Base-by-base conservation (phyloP, 2,113 vertebrate genomes). In the Xyrauchen texanus region DNA sequence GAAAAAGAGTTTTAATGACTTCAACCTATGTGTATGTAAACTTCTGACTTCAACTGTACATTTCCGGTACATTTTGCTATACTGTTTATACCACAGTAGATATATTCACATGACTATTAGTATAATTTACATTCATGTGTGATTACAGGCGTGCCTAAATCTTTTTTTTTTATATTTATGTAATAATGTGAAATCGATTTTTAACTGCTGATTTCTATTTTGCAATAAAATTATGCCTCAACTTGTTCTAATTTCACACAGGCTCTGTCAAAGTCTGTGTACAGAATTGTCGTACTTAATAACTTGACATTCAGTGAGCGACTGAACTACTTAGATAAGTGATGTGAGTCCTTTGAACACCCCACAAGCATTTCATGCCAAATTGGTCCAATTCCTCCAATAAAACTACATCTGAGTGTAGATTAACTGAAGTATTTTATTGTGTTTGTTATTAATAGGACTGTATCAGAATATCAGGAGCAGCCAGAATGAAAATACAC, bases 371-470 rank as follows among this genome's bases (percentile, higher is more conserved):
- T 81, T 85, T 3, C 13, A 12, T 70, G 69, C 86, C 85, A 90
- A 91, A 91, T 83, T 81, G 83, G 80, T 80, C 86, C 83, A 90
- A 90, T 91, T 88, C 78, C 88, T 92, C 90, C 87, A 86, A 91
- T 90, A 90, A 91, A 89, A 82, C 75, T 63, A 11, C 52, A 79
- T 89, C 82, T 86, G 9, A 82, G 55, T 67, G 65, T 62, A 72
- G 75, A 58, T 21, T 75, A 9, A 47, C 86, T 46, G 78, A 83
- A 88, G 78, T 83, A 84, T 88, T 83, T 85, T 86, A 86, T 76
- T 83, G 83, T 62, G 83, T 87, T 34, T 34, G 83, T 85, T 89
- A 90, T 90, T 90, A 90, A 91, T 90, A 81, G 81, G 80, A 88
- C 85, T 57, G 13, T 12, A 51, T 45, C 8, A 44, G 69, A 57